These are phyloP conservation scores for Drosophila serrata DNA, from an alignment of 1,140 invertebrate genomes.

Conservation along the genomic window DNA sequence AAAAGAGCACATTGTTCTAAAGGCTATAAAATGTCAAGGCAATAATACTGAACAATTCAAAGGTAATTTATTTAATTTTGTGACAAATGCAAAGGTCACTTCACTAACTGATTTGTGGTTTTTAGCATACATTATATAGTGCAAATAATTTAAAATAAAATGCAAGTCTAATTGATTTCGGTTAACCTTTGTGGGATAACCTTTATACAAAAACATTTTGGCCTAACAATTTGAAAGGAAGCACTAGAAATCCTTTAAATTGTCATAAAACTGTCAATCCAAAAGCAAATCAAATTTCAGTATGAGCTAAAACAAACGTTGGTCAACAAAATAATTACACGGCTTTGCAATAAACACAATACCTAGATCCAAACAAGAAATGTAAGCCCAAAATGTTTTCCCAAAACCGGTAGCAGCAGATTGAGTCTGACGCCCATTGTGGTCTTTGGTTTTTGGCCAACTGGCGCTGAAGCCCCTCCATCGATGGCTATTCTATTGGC, in stretches of 20 bases:
- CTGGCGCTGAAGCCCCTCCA: conserved; percentile 11
- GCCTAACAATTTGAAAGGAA: too few species aligned
- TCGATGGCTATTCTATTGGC: conserved; percentile 45
- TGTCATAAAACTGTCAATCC: neutral
- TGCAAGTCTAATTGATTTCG: neutral
- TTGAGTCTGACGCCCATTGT: conserved; percentile 37
- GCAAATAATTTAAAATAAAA: neutral
- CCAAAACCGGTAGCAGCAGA: conserved; percentile 11
- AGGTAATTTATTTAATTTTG: neutral
- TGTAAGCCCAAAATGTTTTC: conserved; percentile 18
- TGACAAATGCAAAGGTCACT: neutral
- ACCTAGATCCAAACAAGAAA: neutral
- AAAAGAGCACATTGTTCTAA: neutral
- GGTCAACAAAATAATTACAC: neutral
- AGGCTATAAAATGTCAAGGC: neutral
- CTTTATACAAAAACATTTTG: neutral
- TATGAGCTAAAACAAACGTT: neutral
- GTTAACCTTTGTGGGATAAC: neutral
- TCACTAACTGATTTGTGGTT: neutral
- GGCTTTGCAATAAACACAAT: neutral
- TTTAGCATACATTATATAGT: neutral
- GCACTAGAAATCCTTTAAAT: too few species aligned
- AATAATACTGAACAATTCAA: neutral
- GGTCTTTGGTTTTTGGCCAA: conserved; percentile 22
- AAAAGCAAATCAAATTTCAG: neutral